Evolutionary conservation across 2,888 invertebrate species (phyloP), one percentile per base, ranked within the genome.

Genomic region (Biston stratarius): DNA sequence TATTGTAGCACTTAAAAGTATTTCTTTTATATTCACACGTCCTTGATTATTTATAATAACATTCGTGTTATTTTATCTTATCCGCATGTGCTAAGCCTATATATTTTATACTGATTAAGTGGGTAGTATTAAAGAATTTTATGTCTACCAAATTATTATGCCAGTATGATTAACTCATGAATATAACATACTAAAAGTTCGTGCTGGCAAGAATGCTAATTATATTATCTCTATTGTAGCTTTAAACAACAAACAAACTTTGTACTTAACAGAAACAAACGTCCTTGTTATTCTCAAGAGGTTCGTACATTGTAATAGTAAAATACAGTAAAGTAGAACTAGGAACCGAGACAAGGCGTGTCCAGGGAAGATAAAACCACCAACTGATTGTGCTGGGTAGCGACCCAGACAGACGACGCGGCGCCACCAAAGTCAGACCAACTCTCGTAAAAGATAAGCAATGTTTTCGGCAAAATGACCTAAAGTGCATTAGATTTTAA

Each of bases 401-500:
- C 79, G 51, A 62, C 72, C 76, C 77, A 67, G 73, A 74, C 80
- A 89, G 89, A 89, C 88, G 76, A 69, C 65, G 73, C 77, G 89
- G 87, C 89, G 90, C 88, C 87, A 72, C 69, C 72, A 75, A 75
- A 74, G 78, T 74, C 80, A 80, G 83, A 85, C 84, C 78, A 80
- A 81, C 74, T 77, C 82, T 82, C 84, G 81, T 86, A 87, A 87
- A 87, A 86, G 84, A 86, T 85, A 86, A 86, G 79, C 79, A 55
- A 63, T 36, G 80, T 56, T 61, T 77, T 80, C 78, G 76, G 76
- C 58, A 62, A 68, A 79, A 80, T 77, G 69, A 74, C 75, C 67
- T 66, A 72, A 77, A 78, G 75, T 80, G 79, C 77, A 81, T 80
- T 78, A 57, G 71, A 77, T 73, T 74, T 69, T 65, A 64, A 72